These are phyloP conservation scores for Leptinotarsa haldemani DNA, from an alignment of 2,888 invertebrate genomes.

Conservation along the genomic window DNA sequence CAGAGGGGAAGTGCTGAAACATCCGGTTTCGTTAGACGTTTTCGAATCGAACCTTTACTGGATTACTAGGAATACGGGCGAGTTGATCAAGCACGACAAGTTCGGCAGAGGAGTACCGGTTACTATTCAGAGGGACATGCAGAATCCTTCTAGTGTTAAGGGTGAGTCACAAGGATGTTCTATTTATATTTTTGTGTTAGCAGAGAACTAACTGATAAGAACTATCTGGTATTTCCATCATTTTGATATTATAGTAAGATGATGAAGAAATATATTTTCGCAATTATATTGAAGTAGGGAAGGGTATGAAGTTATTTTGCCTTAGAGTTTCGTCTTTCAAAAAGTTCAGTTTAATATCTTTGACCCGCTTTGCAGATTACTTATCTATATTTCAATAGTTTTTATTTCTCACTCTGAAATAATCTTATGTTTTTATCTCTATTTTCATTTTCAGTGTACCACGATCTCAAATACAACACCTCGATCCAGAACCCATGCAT, in stretches of 20 bases:
- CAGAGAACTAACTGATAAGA: too few relatives aligned
- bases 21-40: constrained; percentile 90
- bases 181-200: too few relatives aligned
- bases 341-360: neutral
- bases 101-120: constrained; percentile 95
- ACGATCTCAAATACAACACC: constrained; percentile 85
- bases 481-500: constrained; percentile 77
- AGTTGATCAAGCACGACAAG: constrained; percentile 91
- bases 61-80: constrained; percentile 91
- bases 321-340: too few relatives aligned
- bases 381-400: too few relatives aligned
- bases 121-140: constrained; percentile 83
- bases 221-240: too few relatives aligned
- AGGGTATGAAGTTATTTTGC: too few relatives aligned
- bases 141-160: constrained; percentile 88
- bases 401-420: too few relatives aligned
- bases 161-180: constrained; percentile 63
- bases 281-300: too few relatives aligned
- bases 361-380: neutral
- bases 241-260: too few relatives aligned
- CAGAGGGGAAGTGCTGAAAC: constrained; percentile 78
- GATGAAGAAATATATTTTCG: too few relatives aligned
- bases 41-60: constrained; percentile 94
- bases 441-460: constrained; percentile 73
- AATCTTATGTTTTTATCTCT: too few relatives aligned